Evolutionary conservation across 1,140 invertebrate genomes (phyloP), one percentile per base, ranked within the genome.

Genomic region (Hycleus cichorii): DNA sequence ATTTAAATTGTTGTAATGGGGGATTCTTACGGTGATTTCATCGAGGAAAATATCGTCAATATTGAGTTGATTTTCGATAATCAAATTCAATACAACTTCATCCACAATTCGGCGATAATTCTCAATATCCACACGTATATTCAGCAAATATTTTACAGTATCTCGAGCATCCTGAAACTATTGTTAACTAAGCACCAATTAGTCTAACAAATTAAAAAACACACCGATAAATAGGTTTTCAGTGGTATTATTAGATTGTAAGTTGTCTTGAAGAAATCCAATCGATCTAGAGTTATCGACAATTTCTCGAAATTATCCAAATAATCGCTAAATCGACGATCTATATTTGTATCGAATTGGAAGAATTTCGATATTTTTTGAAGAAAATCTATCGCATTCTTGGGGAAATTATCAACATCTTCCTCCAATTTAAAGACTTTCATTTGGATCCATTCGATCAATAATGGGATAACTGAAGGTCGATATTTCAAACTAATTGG

Each of bases 351-450:
- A 38, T 56, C 45, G n/a, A 62, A 39, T 54, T 61, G 63, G 26
- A 70, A 47, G 12, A 69, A 47, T 32, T 50, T 49, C 24, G 51
- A 39, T 9, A 65, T 63, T 39, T 59, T 57, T 27, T 69, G 44
- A 0, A 56, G 44, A 27, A 70, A 67, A 32, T 51, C 44, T n/a
- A 70, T 62, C 4, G 61, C 66, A 45, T 64, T 65, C 39, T 57
- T 50, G 3, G 66, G 68, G 57, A 70, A 70, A 43, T 67, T 52
- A 8, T 32, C 7, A 9, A 8, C n/a, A 39, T 57, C 9, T 8
- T 54, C 18, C 38, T 70, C 68, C 39, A 67, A 44, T 5, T 60
- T 18, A 46, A 32, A 64, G 12, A 68, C 55, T 47, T 58, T 63
- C 9, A 47, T 32, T 40, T 51, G 38, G 10, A 68, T 39, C 66